Evolutionary conservation across 2,113 vertebrate genomes (phyloP).

Genomic region (Tapirus terrestris): DNA sequence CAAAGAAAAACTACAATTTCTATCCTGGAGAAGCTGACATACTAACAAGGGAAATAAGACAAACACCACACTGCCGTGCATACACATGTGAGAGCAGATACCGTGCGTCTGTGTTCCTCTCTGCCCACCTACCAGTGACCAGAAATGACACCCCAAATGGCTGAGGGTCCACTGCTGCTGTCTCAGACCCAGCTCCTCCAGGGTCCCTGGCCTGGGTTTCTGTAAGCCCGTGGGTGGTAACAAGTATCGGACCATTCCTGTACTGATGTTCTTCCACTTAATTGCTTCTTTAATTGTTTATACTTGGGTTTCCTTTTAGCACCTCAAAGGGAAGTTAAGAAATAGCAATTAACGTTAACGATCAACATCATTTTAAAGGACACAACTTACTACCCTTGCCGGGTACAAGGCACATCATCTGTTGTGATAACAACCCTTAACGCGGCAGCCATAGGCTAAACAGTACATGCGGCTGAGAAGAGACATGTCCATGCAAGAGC

Average conservation of each 20-base stretch:
- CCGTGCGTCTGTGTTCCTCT: neutral
- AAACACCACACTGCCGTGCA: neutral
- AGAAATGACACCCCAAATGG: neutral
- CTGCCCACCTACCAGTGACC: neutral
- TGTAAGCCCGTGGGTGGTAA: neutral
- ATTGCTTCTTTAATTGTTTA: neutral
- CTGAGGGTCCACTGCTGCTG: neutral
- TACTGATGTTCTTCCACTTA: neutral
- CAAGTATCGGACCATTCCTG: neutral
- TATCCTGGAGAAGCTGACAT: neutral
- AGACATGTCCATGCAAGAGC: neutral
- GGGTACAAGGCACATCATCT: neutral
- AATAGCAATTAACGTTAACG: neutral
- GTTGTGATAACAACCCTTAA: neutral
- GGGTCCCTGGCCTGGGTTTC: neutral
- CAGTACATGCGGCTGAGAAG: neutral
- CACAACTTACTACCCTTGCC: neutral
- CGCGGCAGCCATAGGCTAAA: neutral
- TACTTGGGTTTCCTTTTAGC: neutral
- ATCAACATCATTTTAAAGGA: constrained; percentile 20
- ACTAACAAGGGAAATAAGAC: neutral
- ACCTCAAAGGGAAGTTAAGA: constrained; percentile 31
- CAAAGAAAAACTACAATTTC: neutral
- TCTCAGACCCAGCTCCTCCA: neutral
- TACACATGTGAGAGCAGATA: neutral